phyloP scores from a whole-genome alignment of 2,888 invertebrate genomes.

The Serripes groenlandicus region DNA sequence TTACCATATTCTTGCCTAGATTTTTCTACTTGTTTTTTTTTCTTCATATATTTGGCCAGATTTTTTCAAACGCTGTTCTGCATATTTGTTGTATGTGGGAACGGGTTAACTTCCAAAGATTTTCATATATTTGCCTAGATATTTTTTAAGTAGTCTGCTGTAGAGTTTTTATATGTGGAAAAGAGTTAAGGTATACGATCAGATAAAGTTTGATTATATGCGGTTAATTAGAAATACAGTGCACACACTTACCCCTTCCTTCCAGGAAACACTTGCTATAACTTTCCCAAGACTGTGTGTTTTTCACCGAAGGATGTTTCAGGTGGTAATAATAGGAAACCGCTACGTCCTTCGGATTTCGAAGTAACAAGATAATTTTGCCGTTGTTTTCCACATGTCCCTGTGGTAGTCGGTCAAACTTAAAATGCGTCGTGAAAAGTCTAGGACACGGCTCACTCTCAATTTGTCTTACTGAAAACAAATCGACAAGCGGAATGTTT shows the following conservation, averaged over 20 bases:
- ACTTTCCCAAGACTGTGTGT: conserved; percentile 3
- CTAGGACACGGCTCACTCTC: background rate
- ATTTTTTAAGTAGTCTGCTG: no score
- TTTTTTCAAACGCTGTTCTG: no score
- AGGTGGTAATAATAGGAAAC: conserved; percentile 12
- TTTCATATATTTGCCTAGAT: no score
- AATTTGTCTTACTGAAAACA: background rate
- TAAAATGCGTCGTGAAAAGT: conserved; percentile 4
- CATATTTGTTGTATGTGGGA: no score
- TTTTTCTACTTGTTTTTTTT: no score
- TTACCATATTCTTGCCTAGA: no score
- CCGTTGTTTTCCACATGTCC: conserved; percentile 3
- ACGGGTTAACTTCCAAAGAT: no score
- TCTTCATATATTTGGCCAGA: no score
- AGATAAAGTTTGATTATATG: no score
- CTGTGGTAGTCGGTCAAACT: background rate
- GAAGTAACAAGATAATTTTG: conserved; percentile 3
- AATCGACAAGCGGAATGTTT: background rate
- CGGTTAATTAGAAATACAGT: no score
- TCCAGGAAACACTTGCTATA: conserved; percentile 2
- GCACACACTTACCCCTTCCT: conserved; percentile 21
- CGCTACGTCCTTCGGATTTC: conserved; percentile 24
- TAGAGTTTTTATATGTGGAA: no score
- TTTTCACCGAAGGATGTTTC: background rate
- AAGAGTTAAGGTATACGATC: no score